phyloP scores from a whole-genome alignment of 2,797 vertebrate species.

The Rhabdomys pumilio region DNA sequence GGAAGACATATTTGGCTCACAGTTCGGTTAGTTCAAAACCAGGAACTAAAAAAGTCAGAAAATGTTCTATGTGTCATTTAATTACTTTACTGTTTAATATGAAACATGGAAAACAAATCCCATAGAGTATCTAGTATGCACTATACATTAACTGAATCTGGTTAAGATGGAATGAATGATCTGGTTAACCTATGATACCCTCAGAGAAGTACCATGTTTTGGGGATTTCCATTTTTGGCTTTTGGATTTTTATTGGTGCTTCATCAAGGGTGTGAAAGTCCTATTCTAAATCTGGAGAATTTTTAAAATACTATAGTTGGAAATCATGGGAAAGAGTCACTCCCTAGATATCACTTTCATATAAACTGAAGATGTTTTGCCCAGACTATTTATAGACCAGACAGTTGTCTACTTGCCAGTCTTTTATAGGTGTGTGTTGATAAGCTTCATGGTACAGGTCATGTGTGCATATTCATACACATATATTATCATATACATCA shows the following conservation, averaged over 20 bases:
- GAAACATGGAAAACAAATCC: slow-evolving; percentile 32
- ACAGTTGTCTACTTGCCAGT: not conserved
- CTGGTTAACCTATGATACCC: slow-evolving; percentile 43
- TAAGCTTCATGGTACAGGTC: not conserved
- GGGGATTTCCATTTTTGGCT: not conserved
- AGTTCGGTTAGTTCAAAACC: slow-evolving; percentile 59
- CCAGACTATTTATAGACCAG: not conserved
- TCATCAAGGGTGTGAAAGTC: not conserved
- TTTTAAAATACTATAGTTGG: slow-evolving; percentile 7
- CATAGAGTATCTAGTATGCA: not conserved
- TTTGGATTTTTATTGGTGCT: not conserved
- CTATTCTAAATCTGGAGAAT: not conserved
- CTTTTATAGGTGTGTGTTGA: not conserved
- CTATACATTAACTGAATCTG: slow-evolving; percentile 40
- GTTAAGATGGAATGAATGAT: slow-evolving; percentile 17
- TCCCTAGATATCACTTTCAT: not conserved
- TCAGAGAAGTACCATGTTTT: not conserved
- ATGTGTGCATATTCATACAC: not conserved
- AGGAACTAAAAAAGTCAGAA: slow-evolving; percentile 53
- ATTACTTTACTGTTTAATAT: slow-evolving; percentile 17
- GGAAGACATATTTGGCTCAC: slow-evolving; percentile 1
- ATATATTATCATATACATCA: not conserved
- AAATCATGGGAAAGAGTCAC: not conserved
- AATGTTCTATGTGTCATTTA: slow-evolving; percentile 5
- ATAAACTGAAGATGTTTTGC: not conserved